Evolutionary conservation across 2,888 invertebrate species (phyloP), one percentile per base, ranked within the genome.

Genomic region (Lasioglossum morio): DNA sequence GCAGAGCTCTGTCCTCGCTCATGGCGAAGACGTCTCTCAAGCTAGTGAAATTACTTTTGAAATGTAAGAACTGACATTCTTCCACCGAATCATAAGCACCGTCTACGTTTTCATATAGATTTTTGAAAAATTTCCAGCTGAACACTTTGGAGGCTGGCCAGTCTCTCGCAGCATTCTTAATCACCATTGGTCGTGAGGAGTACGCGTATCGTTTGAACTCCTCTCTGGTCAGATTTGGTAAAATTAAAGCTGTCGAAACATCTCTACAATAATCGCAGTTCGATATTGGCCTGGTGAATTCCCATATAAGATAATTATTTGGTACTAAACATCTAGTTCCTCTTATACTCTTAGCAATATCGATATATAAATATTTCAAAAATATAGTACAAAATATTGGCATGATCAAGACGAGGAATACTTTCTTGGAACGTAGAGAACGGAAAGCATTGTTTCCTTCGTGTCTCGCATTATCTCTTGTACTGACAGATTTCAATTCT

Each of bases 21-120:
- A 98, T 98, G 85, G 96, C 96, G 93, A 98, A 97, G 19, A 98
- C 98, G 94, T 98, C 97, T 85, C 96, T 96, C 82, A 98, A 94
- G 43, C 97, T 96, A 91, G 97, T 97, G 91, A 98, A 97, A 94
- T 98, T 97, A 30, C 98, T 98, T 94, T 98, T 97, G 94, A 98
- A 98, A 92, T 98, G 98, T 77, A 98, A 96, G 95, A 98, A 98
- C 94, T 98, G 98, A 91, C 98, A 98, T 91, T 98, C 98, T 87
- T 97, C 97, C 1, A 97, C 96, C 90, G 97, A 97, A 87, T 97
- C 97, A 93, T 97, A 97, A 75, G 98, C 97, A 75, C 97, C 98
- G 0, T 96, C 96, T 72, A 97, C 96, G 76, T 95, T 95, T 86
- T 97, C 96, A 94, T 98, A 98, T 69, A 98, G 94, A 82, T 96